These are phyloP conservation scores for Rhagologus leucostigma DNA, from an alignment of 2,113 vertebrate genomes.

Conservation along the genomic window DNA sequence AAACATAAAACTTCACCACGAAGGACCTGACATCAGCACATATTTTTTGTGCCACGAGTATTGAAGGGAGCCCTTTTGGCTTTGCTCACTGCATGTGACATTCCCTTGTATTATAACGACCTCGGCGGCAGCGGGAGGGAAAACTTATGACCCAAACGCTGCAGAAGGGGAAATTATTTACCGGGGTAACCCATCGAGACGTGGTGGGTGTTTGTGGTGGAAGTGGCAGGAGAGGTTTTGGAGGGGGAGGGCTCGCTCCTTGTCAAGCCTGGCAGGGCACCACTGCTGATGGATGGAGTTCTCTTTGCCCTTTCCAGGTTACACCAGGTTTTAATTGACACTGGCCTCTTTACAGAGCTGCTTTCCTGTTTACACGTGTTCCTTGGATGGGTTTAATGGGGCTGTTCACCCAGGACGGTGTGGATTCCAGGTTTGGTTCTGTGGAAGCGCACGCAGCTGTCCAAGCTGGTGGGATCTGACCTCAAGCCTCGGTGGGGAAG, in stretches of 20 bases:
- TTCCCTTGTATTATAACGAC: not conserved
- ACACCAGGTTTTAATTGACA: not conserved
- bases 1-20: conserved; percentile 20
- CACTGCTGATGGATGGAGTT: not conserved
- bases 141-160: not conserved
- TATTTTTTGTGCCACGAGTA: not conserved
- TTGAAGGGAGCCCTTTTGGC: conserved; percentile 14
- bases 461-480: not conserved
- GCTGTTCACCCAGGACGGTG: not conserved
- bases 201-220: not conserved
- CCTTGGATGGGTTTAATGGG: not conserved
- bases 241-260: not conserved
- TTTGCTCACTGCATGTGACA: not conserved
- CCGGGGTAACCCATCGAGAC: fast-evolving
- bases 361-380: not conserved
- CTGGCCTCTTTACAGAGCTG: not conserved
- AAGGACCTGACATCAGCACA: conserved; percentile 39
- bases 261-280: not conserved
- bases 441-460: fast-evolving
- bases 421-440: not conserved
- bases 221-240: not conserved
- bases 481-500: not conserved
- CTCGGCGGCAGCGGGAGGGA: not conserved
- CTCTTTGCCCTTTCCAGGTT: not conserved
- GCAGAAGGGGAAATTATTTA: not conserved